phyloP scores from a whole-genome alignment of 2,797 vertebrate species.

The Xenopus petersii region DNA sequence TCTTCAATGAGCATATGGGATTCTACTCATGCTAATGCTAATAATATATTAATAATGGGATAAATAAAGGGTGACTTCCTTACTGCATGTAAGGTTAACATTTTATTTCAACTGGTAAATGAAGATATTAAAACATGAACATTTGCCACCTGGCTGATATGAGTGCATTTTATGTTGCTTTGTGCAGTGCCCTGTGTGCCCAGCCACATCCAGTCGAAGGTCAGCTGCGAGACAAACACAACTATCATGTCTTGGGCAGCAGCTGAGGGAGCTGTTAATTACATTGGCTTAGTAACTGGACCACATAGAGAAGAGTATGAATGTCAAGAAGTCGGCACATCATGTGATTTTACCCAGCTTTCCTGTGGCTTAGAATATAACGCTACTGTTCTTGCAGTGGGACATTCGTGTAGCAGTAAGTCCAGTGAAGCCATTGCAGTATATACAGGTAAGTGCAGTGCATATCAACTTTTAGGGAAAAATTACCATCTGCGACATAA shows the following conservation, averaged over 20 bases:
- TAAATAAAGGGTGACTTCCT: too few relatives aligned
- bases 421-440: constrained; percentile 60
- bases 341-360: constrained; percentile 63
- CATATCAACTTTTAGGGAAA: not conserved
- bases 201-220: constrained; percentile 48
- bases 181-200: constrained; percentile 69
- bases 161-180: not conserved
- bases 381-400: constrained; percentile 62
- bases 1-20: too few relatives aligned
- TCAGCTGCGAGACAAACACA: constrained; percentile 63
- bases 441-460: constrained; percentile 53
- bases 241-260: constrained; percentile 62
- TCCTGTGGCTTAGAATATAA: constrained; percentile 65
- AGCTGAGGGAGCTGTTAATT: constrained; percentile 56
- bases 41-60: too few relatives aligned
- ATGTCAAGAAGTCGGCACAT: constrained; percentile 56
- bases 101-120: too few relatives aligned
- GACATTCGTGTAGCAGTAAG: constrained; percentile 55
- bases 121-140: too few relatives aligned
- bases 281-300: constrained; percentile 57
- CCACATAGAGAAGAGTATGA: constrained; percentile 51
- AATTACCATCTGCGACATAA: too few relatives aligned
- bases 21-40: too few relatives aligned
- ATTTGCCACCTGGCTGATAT: too few relatives aligned
- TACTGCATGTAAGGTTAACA: too few relatives aligned